Base-by-base conservation (phyloP, 2,797 vertebrate species). In the Yasuhikotakia modesta region DNA sequence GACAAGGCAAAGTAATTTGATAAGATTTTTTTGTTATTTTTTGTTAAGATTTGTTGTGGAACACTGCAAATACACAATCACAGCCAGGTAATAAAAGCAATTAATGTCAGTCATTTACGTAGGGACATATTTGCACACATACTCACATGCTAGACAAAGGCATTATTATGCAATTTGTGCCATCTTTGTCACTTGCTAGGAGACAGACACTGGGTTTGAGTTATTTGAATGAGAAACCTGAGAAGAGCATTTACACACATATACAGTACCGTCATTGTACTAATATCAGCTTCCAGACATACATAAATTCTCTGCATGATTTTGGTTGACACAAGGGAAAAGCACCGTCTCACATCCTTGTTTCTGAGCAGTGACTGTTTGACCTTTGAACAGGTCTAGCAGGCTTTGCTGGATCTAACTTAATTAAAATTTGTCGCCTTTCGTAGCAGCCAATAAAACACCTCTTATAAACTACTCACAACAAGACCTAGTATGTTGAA, bases 1-100 rank as follows among this genome's bases (percentile, higher is more conserved):
- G 79, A 80, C 84, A 81, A 76, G 83, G 63, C 53, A 80, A 21
- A 68, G 82, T 83, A 85, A 85, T 79, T 80, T 73, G 81, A 87
- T 86, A 80, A 79, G 67, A 68, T 3, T 11, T 69, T 64, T 69
- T 21, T 76, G 27, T 57, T 24, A 61, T n/a, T n/a, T n/a, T n/a
- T 27, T 61, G 57, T 24, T 2, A 57, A 11, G 16, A 19, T 14
- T 78, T 39, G 60, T 35, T 39, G 30, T 63, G 6, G 60, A 35
- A 10, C 17, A 39, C 39, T 63, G 32, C 19, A 17, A 17, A 17
- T 39, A 61, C 58, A 35, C 58, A 19, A 19, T 35, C 7, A n/a
- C n/a, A 39, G 7, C 17, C 30, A 39, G 60, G 60, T 35, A 63
- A 19, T 63, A 17, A 63, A 67, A 32, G 46, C 52, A 46, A 69